Evolutionary conservation across 2,113 vertebrate genomes (phyloP), one percentile per base, ranked within the genome.

Genomic region (Zosterops borbonicus): DNA sequence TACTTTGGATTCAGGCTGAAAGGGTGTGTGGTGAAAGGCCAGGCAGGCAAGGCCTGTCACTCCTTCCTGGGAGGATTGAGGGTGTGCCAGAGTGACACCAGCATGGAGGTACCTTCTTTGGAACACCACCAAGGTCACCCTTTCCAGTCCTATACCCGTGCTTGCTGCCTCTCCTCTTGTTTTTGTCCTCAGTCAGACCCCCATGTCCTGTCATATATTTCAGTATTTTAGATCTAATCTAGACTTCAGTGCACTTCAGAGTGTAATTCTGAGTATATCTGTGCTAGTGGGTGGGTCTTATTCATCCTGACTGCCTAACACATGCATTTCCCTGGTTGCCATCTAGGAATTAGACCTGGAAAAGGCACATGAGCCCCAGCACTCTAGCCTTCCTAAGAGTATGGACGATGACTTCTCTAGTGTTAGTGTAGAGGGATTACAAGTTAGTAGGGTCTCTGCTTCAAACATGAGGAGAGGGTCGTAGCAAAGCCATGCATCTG

Each of bases 61-160:
- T 50, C 37, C 20, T 28, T 63, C 42, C 63, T 69, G 63, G 42
- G 28, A 50, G 56, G 33, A 31, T 13, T 71, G 58, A 68, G 58
- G 44, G 23, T 27, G 13, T 67, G 9, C 46, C 11, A 12, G 63
- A 91, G 78, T 39, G 82, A 46, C 10, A 15, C 31, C 33, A 49
- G 39, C 1, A 1, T 46, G 56, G 28, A 50, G 28, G 18, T 20
- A 3, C 17, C 2, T 46, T 62, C 47, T 68, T 14, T 63, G 44
- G 33, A 28, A 47, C 2, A 3, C 39, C 0, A 1, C 14, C 0
- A 7, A 27, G 33, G 65, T n/a, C 27, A 19, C 16, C 6, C 10
- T 67, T 89, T 9, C 25, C 47, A 37, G 52, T 41, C 23, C 37
- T 5, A 24, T 2, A 33, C 14, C 35, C 0, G 12, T 70, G n/a